Base-by-base conservation (phyloP, 2,888 invertebrate genomes). In the Acanthosoma haemorrhoidale region DNA sequence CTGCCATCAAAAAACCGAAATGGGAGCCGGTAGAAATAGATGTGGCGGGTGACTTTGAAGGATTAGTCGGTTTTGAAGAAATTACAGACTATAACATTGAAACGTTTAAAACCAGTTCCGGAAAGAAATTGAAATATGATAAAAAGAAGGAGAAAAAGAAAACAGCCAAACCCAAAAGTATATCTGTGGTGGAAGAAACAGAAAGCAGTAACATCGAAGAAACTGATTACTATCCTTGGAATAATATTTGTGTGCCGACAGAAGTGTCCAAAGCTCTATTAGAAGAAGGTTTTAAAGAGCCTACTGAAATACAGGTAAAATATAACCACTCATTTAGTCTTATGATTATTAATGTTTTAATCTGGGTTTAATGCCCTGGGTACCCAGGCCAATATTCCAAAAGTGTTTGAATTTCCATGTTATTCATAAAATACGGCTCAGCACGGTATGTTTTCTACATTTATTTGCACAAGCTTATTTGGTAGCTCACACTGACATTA, bases 221-320 rank as follows among this genome's bases (percentile, higher is more conserved):
- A 18, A 58, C 38, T n/a, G 69, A 71, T 41, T 63, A 68, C 4
- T 38, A 72, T 11, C 73, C 74, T 5, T 76, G 76, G 76, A 67
- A 72, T 4, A 70, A 74, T 36, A 60, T 76, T 31, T 73, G 71
- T 75, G 85, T 96, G 11, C 89, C 90, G 1, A 80, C 82, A 0
- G 79, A 84, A 2, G 85, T 97, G 69, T 78, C 94, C 34, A 84
- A 84, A 76, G 91, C 92, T 0, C 79, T 98, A 0, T 82, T 85
- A 13, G 91, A 92, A 71, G 83, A 88, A 75, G 87, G 88, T 0
- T 96, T 95, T 79, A 82, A 82, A 41, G 82, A 85, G 21, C 98
- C 99, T 0, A 98, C 97, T 0, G 85, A 88, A 76, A 98, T 99
- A 77, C 98, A 99, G 80, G 80, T 80, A 71, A n/a, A n/a, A n/a